Conservation (phyloP, 2,113 vertebrate species). For the Myotis yumanensis region DNA sequence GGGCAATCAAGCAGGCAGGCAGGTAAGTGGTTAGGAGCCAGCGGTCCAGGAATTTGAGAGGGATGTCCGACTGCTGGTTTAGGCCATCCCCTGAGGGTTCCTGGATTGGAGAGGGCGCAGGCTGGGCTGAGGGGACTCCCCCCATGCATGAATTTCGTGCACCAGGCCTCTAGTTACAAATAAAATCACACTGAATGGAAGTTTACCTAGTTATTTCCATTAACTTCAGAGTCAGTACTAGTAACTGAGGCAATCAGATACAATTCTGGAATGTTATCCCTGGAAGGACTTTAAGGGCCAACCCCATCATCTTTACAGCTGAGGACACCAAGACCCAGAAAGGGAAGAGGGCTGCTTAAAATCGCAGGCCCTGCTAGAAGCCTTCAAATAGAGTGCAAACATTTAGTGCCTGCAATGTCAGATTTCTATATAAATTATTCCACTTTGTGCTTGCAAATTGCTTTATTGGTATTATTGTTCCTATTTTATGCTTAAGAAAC, state of each 20-base stretch:
- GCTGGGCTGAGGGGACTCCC: no score
- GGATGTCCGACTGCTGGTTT: no score
- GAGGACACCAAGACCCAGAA: not conserved
- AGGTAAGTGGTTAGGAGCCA: no score
- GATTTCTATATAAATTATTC: not conserved
- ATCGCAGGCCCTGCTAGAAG: not conserved
- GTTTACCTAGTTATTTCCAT: not conserved
- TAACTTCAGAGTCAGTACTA: not conserved
- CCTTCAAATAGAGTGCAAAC: not conserved
- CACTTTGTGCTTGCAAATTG: not conserved
- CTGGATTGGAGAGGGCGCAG: no score
- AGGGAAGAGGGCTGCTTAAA: not conserved
- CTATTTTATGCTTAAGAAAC: not conserved
- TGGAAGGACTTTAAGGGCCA: not conserved
- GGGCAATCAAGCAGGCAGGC: no score
- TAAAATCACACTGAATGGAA: not conserved
- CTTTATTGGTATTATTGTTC: not conserved
- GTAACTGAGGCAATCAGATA: not conserved
- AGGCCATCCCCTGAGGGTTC: no score
- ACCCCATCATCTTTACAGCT: not conserved
- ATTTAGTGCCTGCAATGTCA: not conserved
- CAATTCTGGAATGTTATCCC: not conserved
- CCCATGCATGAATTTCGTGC: no score
- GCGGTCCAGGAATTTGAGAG: no score
- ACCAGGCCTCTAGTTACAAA: not conserved